Conservation (phyloP, 2,888 invertebrate species). For the Agrotis puta region DNA sequence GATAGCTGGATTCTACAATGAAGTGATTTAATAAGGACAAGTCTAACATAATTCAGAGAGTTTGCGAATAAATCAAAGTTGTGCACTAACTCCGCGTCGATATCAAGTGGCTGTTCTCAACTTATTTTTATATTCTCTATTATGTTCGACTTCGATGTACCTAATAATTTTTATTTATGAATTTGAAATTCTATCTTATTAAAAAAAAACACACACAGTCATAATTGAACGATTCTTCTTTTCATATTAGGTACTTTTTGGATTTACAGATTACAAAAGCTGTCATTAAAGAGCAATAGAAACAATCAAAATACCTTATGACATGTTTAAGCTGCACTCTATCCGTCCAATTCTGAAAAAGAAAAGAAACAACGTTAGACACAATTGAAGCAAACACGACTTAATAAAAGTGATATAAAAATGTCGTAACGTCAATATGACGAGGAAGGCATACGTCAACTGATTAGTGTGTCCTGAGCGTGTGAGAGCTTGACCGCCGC, state of each 20-base stretch:
- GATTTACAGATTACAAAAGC: background rate
- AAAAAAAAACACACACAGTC: no score
- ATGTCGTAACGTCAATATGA: slow-evolving; percentile 76
- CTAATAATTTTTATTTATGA: slow-evolving; percentile 54
- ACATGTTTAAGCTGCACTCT: slow-evolving; percentile 76
- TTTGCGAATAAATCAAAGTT: slow-evolving; percentile 62
- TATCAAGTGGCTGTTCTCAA: slow-evolving; percentile 55
- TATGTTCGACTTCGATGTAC: slow-evolving; percentile 44
- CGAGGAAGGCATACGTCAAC: slow-evolving; percentile 81
- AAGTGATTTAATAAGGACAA: slow-evolving; percentile 62
- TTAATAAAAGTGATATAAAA: slow-evolving; percentile 81
- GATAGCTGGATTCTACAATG: slow-evolving; percentile 53
- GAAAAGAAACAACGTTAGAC: slow-evolving; percentile 66
- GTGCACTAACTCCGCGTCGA: slow-evolving; percentile 45
- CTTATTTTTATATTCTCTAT: slow-evolving; percentile 55
- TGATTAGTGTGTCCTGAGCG: slow-evolving; percentile 71
- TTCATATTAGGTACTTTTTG: background rate
- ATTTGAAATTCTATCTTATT: no score
- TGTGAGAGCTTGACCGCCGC: slow-evolving; percentile 71
- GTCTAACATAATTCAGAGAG: slow-evolving; percentile 54
- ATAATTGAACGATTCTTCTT: background rate
- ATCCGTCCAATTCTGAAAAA: slow-evolving; percentile 72
- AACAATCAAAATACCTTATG: slow-evolving; percentile 74
- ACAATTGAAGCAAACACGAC: slow-evolving; percentile 35
- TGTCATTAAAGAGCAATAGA: background rate